Conservation (phyloP, 2,113 vertebrate genomes). For the Ancistrus triradiatus region DNA sequence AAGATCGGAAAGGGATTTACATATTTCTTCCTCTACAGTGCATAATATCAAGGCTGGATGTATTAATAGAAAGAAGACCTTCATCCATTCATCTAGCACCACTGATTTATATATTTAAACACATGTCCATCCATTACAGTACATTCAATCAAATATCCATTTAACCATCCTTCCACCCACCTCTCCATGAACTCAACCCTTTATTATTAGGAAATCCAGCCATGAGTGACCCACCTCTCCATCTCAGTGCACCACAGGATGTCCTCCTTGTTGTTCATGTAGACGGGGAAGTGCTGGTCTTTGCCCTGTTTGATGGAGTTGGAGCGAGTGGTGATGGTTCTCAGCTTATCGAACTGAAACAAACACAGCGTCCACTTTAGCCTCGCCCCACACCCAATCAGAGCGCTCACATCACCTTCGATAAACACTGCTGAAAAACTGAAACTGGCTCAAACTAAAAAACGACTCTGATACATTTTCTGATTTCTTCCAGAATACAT, state of each 20-base stretch:
- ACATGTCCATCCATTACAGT: background rate
- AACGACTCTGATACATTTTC: too few relatives aligned
- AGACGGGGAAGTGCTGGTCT: conserved; percentile 98
- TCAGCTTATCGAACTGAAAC: conserved; percentile 96
- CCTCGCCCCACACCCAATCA: too few relatives aligned
- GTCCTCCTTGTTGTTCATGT: conserved; percentile 98
- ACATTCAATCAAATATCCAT: background rate
- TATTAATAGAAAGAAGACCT: too few relatives aligned
- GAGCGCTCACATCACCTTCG: too few relatives aligned
- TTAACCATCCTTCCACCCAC: background rate
- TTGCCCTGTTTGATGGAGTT: conserved; percentile 99
- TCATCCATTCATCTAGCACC: conserved; percentile 5
- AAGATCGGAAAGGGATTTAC: too few relatives aligned
- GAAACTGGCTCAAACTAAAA: background rate
- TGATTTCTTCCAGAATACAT: too few relatives aligned
- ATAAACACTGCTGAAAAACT: too few relatives aligned
- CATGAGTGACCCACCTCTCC: conserved; percentile 81
- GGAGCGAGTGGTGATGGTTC: conserved; percentile 98
- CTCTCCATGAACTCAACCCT: background rate
- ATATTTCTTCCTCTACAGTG: too few relatives aligned
- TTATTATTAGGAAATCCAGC: background rate
- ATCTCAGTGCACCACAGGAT: conserved; percentile 99
- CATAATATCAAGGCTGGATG: too few relatives aligned
- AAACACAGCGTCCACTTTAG: conserved; percentile 36
- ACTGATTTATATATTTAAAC: background rate